Evolutionary conservation across 2,888 invertebrate species (phyloP), one percentile per base, ranked within the genome.

Genomic region (Nemotelus pantherinus): DNA sequence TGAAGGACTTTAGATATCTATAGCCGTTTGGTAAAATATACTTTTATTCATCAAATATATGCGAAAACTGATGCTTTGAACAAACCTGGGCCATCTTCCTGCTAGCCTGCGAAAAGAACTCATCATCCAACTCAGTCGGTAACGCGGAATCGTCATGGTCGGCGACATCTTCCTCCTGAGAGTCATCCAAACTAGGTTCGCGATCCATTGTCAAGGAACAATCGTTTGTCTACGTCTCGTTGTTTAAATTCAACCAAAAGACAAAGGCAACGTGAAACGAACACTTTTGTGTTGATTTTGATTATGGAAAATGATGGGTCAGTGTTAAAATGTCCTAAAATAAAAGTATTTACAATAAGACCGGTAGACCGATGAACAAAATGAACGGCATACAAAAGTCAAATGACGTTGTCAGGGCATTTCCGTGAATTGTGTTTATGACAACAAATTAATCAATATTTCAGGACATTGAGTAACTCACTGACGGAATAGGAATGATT

Each of bases 1-100:
- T 81, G 81, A 7, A 81, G 63, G 25, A 77, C 58, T 57, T 80
- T 79, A 4, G 78, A 64, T 3, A 78, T 77, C 80, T 79, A 41
- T 25, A 58, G 39, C 25, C 25, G 25, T 25, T 25, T 25, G 25
- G 25, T 25, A 25, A 25, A 25, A 25, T 25, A 25, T 25, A 25
- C 25, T 25, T 25, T 25, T 25, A 25, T 25, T 25, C 25, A 25
- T 25, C 25, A 25, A 25, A 25, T 25, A 25, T 25, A 25, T 25
- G 0, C 25, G 25, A 25, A 25, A 25, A 25, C 25, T 25, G 25
- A 25, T 25, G 25, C 25, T 25, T 25, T 25, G 25, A 25, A 25
- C 25, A 25, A 64, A 78, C 78, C 50, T 57, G 50, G 53, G 25
- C 41, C 0, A 47, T 39, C 58, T 78, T 76, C 55, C 65, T 64